A percentile compares a stretch with the other conserved stretches of the same genome.
Evolutionary conservation across 2,113 vertebrate species (phyloP).

Genomic region (Melanotaenia duboulayi): DNA sequence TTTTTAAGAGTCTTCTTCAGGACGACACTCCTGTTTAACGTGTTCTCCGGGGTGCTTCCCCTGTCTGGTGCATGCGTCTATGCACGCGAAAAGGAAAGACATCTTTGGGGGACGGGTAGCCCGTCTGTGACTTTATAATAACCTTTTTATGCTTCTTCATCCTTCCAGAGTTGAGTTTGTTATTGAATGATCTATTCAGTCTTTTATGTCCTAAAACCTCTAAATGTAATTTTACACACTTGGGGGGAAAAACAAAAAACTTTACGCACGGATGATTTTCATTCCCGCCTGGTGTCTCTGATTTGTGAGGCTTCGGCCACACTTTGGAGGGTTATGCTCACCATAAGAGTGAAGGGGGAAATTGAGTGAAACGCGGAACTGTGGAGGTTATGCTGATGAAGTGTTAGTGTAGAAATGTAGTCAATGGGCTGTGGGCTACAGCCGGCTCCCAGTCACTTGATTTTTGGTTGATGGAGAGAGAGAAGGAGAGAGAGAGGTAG

Average conservation of each 20-base stretch:
- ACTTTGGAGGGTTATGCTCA: slow-evolving; percentile 14
- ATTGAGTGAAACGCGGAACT: slow-evolving; percentile 26
- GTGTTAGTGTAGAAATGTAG: slow-evolving; percentile 32
- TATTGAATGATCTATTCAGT: not conserved
- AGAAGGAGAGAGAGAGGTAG: slow-evolving; percentile 3
- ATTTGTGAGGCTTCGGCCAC: slow-evolving; percentile 15
- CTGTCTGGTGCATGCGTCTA: not conserved
- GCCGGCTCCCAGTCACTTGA: slow-evolving; percentile 20
- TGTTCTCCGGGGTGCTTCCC: not conserved
- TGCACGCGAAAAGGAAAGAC: not conserved
- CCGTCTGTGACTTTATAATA: slow-evolving; percentile 13
- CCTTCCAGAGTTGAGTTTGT: not conserved
- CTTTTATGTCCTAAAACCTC: not conserved
- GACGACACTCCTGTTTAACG: no score
- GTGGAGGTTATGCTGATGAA: slow-evolving; percentile 32
- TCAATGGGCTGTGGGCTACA: slow-evolving; percentile 29
- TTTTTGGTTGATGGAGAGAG: slow-evolving; percentile 29
- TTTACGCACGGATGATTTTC: not conserved
- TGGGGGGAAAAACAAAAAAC: not conserved
- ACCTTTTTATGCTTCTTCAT: not conserved
- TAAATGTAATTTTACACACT: not conserved
- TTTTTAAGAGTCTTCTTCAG: not conserved
- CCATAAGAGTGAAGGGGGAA: slow-evolving; percentile 2
- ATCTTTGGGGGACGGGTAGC: not conserved
- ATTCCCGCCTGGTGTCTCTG: not conserved